Base-by-base conservation (phyloP, 1,140 invertebrate species). In the Drosophila lowei region DNA sequence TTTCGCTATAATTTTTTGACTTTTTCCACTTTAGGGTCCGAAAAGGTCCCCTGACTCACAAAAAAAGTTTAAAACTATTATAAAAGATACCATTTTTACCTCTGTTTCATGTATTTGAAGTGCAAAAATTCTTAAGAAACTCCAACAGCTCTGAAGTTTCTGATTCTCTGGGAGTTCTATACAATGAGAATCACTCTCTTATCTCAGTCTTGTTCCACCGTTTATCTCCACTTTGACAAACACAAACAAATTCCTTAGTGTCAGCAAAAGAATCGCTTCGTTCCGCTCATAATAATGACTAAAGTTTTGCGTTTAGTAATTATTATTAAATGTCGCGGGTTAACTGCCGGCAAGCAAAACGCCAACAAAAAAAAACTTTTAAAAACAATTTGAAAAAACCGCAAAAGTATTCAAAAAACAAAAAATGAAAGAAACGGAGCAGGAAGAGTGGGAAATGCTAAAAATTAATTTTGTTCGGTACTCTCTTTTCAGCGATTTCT, bases 291-390 rank as follows among this genome's bases (percentile, higher is more conserved):
- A 38, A 56, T 50, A 67, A 57, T 47, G 30, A 68, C 64, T 68
- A 34, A 16, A 68, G 65, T 68, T 57, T 68, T 57, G 65, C 52
- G 68, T 42, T 30, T 34, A 42, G 66, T 68, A 68, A 68, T 68
- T 68, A 68, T 68, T 68, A 57, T 56, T 68, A 56, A 25, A 25
- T 57, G 66, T 68, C 66, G 34, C 25, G 48, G 66, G 66, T 68
- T 57, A 68, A 68, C 66, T 68, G 43, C 52, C 64, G 66, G 25
- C 50, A 68, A 68, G 34, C 53, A 58, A 68, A 49, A 28, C n/a
- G 23, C 11, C 11, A 38, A 38, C 11, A 6, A 57, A 41, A 47
- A 62, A 44, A 30, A 21, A 13, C 63, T 48, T 43, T 55, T 43
- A 57, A 68, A 68, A 68, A 68, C 63, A 68, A 67, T 67, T 56